phyloP scores from a whole-genome alignment of 1,140 invertebrate species.

The Magallana angulata region DNA sequence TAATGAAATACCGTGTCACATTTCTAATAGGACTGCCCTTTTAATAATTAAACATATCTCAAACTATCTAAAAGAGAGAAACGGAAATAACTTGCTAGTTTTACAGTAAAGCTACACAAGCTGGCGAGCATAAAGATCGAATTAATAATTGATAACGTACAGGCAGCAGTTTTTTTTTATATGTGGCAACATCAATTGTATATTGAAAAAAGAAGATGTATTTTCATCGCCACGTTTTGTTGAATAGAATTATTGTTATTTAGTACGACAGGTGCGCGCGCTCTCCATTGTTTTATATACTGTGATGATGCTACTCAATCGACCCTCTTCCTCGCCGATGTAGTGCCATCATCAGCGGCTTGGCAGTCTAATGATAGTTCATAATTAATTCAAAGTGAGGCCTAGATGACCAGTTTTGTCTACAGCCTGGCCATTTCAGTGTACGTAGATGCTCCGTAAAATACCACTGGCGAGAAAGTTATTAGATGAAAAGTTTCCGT shows the following conservation, averaged over 20 bases:
- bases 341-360: too few species aligned
- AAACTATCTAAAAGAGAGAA: neutral
- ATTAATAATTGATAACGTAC: slow-evolving; percentile 3
- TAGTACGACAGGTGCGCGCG: neutral
- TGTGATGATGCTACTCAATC: neutral
- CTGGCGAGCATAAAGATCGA: neutral
- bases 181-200: neutral
- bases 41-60: neutral
- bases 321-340: neutral
- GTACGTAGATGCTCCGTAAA: too few species aligned
- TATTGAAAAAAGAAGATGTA: neutral
- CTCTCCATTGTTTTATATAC: neutral
- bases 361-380: neutral
- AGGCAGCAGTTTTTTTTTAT: too few species aligned
- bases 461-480: too few species aligned
- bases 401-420: neutral
- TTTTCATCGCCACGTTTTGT: neutral
- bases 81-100: neutral
- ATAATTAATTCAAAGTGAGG: slow-evolving; percentile 27
- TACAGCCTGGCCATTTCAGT: neutral
- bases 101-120: neutral
- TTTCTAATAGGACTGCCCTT: too few species aligned
- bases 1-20: too few species aligned
- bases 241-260: slow-evolving; percentile 11
- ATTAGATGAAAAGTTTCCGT: too few species aligned